Evolutionary conservation across 2,797 vertebrate genomes (phyloP), one percentile per base, ranked within the genome.

Genomic region (Anas bernieri): DNA sequence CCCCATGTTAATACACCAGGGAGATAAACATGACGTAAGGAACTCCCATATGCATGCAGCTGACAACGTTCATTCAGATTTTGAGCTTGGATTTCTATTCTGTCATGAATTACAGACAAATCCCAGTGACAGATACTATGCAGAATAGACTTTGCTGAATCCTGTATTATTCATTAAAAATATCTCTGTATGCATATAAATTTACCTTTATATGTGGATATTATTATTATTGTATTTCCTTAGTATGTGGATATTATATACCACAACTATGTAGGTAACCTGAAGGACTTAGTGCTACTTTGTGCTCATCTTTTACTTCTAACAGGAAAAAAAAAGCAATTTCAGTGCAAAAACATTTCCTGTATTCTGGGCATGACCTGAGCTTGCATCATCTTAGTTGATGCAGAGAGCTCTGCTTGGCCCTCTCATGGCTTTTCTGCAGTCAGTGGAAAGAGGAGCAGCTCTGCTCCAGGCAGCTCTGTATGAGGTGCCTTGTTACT

Each of bases 391-490:
- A 10, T 28, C 22, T 28, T 6, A 10, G 63, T 5, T 41, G 58
- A 5, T 31, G 64, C 46, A 18, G 23, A 54, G 61, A 1, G 3
- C 55, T 91, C 37, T 46, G 0, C 25, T 17, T 8, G 30, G 8
- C 81, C 7, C 3, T 43, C 33, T 54, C 52, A 14, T 52, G 63
- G 39, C 56, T 67, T 28, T 54, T 6, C 55, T 69, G 73, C 69
- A 22, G 2, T 4, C 0, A 0, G 21, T 37, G 8, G 2, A 2
- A 25, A 10, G 43, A 33, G 48, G 31, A 41, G n/a, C 11, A 0
- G 1, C 25, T 16, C 26, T 16, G 80, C 70, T 67, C 26, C 1
- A 0, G 8, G 22, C 55, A 45, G 39, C 66, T 52, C 52, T 35
- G 35, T 11, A 1, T 0, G 1, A 33, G 18, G 26, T 54, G 18